Conservation (phyloP, 2,888 invertebrate genomes). For the Hyposoter dolosus region DNA sequence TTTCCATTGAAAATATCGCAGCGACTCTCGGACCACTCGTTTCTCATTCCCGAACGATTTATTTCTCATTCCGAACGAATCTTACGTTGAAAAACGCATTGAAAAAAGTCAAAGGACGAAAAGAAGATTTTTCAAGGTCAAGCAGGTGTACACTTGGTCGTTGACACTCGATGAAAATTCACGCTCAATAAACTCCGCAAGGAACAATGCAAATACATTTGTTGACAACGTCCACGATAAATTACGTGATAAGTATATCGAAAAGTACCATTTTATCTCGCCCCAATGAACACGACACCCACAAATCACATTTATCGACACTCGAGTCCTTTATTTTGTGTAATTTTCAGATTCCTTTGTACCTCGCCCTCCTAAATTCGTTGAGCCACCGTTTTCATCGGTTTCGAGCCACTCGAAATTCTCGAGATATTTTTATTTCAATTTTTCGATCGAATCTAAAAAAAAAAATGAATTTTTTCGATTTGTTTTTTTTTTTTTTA, state of each 20-base stretch:
- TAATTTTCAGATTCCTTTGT: neutral
- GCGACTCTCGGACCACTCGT: conserved; percentile 31
- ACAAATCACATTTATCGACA: conserved; percentile 7
- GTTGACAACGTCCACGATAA: conserved; percentile 1
- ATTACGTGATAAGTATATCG: conserved; percentile 1
- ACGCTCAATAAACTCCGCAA: conserved; percentile 12
- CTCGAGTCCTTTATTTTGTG: neutral
- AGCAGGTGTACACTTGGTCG: conserved; percentile 30
- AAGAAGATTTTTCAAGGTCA: conserved; percentile 21
- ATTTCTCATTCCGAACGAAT: conserved; percentile 26
- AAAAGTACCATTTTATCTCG: conserved; percentile 7
- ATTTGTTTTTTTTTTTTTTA: neutral
- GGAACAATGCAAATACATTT: conserved; percentile 4
- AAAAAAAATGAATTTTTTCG: neutral
- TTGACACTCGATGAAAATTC: conserved; percentile 19
- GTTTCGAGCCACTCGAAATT: neutral
- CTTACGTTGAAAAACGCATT: neutral
- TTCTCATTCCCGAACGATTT: conserved; percentile 33
- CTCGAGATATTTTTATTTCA: neutral
- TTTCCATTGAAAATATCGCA: conserved; percentile 28
- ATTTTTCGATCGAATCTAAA: neutral
- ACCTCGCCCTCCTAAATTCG: neutral
- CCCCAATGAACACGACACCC: neutral
- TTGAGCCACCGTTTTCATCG: neutral
- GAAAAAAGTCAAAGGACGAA: conserved; percentile 21